Percentiles rank a stretch among this genome's conserved stretches.
Evolutionary conservation across 2,888 invertebrate species (phyloP).

Genomic region (Polydesmus complanatus): DNA sequence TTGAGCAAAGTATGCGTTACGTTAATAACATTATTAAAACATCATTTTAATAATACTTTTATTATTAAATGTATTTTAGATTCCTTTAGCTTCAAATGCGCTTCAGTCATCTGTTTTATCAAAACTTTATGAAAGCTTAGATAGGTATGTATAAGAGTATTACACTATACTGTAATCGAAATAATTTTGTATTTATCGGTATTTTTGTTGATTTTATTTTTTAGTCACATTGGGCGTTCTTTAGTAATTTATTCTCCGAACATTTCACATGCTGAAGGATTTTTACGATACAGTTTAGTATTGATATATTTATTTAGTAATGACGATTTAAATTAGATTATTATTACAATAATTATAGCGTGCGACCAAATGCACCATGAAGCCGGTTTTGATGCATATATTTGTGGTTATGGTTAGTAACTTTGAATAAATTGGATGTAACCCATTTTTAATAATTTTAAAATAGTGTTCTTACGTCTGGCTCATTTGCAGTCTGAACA

Average conservation of each 20-base stretch:
- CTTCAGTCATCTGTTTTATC: not conserved
- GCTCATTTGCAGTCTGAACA: conserved; percentile 43
- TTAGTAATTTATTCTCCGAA: conserved; percentile 33
- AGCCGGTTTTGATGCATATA: conserved; percentile 73
- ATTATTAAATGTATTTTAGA: no score
- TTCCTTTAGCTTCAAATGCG: no score
- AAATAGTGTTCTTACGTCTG: conserved; percentile 43
- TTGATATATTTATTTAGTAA: conserved; percentile 10
- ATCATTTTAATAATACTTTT: not conserved
- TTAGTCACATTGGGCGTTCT: conserved; percentile 25
- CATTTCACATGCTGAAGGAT: conserved; percentile 17
- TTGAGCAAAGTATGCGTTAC: not conserved
- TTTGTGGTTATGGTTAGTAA: conserved; percentile 48
- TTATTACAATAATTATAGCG: conserved; percentile 7
- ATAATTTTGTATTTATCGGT: no score
- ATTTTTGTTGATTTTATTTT: conserved; percentile 10
- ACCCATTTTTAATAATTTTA: conserved; percentile 1
- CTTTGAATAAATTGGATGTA: not conserved
- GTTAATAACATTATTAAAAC: no score
- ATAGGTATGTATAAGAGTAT: conserved; percentile 18
- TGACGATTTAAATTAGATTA: not conserved
- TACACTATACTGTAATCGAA: not conserved
- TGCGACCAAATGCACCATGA: conserved; percentile 42
- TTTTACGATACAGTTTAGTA: conserved; percentile 17
- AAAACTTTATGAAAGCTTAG: conserved; percentile 15